A percentile compares a stretch with the other conserved stretches of the same genome.
Conservation (phyloP, 2,797 vertebrate genomes). For the Babyrousa celebensis region DNA sequence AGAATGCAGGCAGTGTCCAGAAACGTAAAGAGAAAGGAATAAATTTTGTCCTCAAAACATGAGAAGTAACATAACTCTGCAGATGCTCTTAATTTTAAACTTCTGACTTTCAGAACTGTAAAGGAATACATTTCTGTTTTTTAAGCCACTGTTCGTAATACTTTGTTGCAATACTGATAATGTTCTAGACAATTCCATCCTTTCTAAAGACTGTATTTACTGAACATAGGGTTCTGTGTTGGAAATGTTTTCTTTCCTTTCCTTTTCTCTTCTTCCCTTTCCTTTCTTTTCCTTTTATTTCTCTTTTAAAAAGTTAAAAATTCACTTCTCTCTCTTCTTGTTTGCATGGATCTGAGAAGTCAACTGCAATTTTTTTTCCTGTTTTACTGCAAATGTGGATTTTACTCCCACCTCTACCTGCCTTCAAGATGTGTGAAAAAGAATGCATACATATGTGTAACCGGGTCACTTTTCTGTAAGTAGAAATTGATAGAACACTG, state of each 20-base stretch:
- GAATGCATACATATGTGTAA: too few relatives aligned
- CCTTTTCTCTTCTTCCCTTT: too few relatives aligned
- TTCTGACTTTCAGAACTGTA: background rate
- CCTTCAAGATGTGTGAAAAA: background rate
- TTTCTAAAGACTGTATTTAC: background rate
- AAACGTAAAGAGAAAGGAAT: background rate
- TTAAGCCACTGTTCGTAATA: background rate
- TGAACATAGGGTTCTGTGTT: background rate
- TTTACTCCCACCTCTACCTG: background rate
- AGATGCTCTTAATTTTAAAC: background rate
- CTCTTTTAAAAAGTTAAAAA: background rate
- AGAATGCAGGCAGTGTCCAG: background rate
- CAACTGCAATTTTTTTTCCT: background rate
- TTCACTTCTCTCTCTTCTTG: background rate
- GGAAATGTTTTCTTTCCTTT: background rate
- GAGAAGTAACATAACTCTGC: background rate
- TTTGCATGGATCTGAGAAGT: background rate
- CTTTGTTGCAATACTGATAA: background rate
- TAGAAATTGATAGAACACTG: too few relatives aligned
- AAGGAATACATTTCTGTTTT: background rate
- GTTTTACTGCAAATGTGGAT: background rate
- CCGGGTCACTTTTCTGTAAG: too few relatives aligned
- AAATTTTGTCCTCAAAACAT: background rate
- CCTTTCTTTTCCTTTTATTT: too few relatives aligned
- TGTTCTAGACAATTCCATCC: background rate